A percentile compares a stretch with the other conserved stretches of the same genome.
These are phyloP conservation scores for Catamblyrhynchus diadema DNA, from an alignment of 2,797 vertebrate genomes.

Conservation along the genomic window DNA sequence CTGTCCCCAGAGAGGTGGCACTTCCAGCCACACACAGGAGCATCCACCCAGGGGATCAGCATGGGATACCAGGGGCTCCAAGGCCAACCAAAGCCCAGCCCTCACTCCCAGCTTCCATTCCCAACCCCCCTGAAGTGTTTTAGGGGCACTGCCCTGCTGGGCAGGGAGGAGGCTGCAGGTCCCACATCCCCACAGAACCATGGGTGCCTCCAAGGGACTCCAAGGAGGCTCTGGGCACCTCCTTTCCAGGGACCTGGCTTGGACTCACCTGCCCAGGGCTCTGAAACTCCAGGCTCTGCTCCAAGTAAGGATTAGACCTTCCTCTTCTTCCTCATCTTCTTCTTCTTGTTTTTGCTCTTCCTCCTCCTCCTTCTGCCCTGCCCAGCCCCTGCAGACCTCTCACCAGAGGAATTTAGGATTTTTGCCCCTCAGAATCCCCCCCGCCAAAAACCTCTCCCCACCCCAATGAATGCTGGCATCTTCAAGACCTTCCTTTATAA, in stretches of 20 bases:
- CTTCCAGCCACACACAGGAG: accelerated
- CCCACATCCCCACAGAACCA: accelerated
- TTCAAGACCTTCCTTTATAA: not conserved
- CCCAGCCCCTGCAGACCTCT: not conserved
- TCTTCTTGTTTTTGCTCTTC: not conserved
- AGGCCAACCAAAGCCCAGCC: not conserved
- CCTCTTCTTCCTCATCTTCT: not conserved
- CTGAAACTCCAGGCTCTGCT: not conserved
- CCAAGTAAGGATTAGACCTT: not conserved
- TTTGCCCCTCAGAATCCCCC: not conserved
- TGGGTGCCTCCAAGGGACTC: accelerated
- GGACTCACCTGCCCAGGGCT: accelerated
- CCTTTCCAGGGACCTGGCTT: accelerated
- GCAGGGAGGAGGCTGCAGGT: not conserved
- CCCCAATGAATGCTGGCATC: accelerated
- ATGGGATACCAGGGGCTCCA: accelerated
- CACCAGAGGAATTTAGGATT: not conserved
- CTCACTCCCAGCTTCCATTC: not conserved
- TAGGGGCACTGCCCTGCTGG: accelerated
- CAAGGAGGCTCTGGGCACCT: not conserved
- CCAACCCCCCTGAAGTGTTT: accelerated
- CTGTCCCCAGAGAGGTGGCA: not conserved
- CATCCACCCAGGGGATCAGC: not conserved
- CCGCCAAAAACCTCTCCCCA: not conserved
- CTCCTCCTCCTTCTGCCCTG: not conserved